Conservation (phyloP, 2,797 vertebrate genomes). For the Sciurus carolinensis region DNA sequence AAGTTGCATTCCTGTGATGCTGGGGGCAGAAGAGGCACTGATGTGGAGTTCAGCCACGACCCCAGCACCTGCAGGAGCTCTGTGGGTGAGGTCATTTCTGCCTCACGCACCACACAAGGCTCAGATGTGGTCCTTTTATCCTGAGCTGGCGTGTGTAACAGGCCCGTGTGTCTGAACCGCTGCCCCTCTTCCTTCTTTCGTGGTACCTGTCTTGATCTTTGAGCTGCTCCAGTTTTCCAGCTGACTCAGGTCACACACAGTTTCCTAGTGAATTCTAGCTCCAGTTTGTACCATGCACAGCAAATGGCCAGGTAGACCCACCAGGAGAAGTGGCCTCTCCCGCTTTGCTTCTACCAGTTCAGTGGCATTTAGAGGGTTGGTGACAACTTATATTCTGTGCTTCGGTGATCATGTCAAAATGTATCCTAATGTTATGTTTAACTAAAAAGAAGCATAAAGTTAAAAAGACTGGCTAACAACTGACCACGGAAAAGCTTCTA, state of each 20-base stretch:
- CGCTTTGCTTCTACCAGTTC: not conserved
- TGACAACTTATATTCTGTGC: not conserved
- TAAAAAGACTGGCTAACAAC: not conserved
- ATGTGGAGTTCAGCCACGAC: fast-evolving
- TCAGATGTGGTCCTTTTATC: too few species aligned
- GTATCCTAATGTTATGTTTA: too few species aligned
- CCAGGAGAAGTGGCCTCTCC: not conserved
- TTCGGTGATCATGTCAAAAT: too few species aligned
- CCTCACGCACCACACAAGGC: not conserved
- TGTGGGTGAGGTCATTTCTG: not conserved
- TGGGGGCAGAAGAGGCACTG: not conserved
- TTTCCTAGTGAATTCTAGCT: not conserved
- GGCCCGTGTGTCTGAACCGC: not conserved
- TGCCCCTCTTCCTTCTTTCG: not conserved
- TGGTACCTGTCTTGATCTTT: not conserved
- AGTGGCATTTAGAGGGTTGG: not conserved
- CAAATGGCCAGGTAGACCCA: not conserved
- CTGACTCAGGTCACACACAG: too few species aligned
- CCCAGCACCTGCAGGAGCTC: not conserved
- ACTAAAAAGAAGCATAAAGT: too few species aligned
- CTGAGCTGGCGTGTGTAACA: not conserved
- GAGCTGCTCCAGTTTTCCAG: not conserved
- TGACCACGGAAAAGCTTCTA: not conserved
- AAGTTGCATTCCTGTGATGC: not conserved
- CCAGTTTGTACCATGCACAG: fast-evolving